Conservation (phyloP, 2,888 invertebrate species). For the Thera britannica region DNA sequence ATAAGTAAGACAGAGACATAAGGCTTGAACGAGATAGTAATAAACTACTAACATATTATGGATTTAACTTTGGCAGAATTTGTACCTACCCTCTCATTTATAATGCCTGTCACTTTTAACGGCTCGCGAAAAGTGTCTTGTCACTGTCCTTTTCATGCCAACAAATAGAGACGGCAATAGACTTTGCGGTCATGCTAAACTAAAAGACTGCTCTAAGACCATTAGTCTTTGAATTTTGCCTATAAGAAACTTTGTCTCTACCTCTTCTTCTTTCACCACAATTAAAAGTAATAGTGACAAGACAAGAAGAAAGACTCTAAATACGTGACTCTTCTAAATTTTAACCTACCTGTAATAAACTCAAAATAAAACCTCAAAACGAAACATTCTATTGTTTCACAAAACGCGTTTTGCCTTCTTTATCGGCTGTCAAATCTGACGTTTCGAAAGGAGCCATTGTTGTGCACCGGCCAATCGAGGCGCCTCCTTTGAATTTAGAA, state of each 20-base stretch:
- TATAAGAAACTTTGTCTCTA: no score
- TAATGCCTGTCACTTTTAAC: no score
- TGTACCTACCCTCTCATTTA: no score
- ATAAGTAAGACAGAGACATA: slow-evolving; percentile 9
- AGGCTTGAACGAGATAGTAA: not conserved
- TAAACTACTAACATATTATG: not conserved
- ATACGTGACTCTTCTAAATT: not conserved
- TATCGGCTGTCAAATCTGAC: slow-evolving; percentile 78
- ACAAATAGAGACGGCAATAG: no score
- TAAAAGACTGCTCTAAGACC: no score
- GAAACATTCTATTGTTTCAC: slow-evolving; percentile 48
- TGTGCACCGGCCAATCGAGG: slow-evolving; percentile 64
- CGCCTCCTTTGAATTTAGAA: slow-evolving; percentile 66
- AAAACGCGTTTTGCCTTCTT: slow-evolving; percentile 44
- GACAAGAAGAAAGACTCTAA: not conserved
- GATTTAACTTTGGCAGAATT: no score
- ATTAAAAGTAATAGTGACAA: no score
- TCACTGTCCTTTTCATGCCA: no score
- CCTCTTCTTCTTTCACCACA: no score
- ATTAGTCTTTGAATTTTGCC: no score
- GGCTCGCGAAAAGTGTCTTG: no score
- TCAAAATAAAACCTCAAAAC: slow-evolving; percentile 33
- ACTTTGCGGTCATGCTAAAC: no score
- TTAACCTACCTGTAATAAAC: not conserved
- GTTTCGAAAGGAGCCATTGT: slow-evolving; percentile 69